These are phyloP conservation scores for Lasioglossum zephyrum DNA, from an alignment of 2,888 invertebrate genomes.

Conservation along the genomic window DNA sequence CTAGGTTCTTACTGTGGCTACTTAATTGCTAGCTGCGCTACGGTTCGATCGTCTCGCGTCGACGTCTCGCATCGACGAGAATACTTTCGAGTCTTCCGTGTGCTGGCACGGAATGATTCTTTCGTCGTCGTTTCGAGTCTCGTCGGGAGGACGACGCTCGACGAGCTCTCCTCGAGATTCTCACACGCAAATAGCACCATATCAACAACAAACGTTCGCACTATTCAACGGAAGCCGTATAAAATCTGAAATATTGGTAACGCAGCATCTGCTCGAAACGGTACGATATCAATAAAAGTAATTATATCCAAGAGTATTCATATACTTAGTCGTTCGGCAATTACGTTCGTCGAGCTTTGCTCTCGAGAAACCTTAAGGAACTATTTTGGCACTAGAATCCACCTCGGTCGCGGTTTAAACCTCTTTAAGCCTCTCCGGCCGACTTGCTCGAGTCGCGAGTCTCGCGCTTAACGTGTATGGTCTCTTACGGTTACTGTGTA, in stretches of 20 bases:
- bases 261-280: constrained; percentile 72
- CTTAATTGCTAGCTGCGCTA: constrained; percentile 49
- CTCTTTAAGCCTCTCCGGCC: constrained; percentile 43
- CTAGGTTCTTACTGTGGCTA: constrained; percentile 29
- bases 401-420: constrained; percentile 66
- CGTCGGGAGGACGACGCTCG: constrained; percentile 6
- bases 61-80: constrained; percentile 11
- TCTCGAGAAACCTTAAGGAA: constrained; percentile 74
- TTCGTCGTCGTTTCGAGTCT: constrained; percentile 15
- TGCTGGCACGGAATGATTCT: neutral
- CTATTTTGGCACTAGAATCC: constrained; percentile 81
- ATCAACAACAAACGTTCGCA: constrained; percentile 71
- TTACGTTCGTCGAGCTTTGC: constrained; percentile 64
- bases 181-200: constrained; percentile 55
- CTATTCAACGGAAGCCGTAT: constrained; percentile 80
- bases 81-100: constrained; percentile 14
- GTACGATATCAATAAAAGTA: constrained; percentile 64
- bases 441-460: constrained; percentile 39
- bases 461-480: constrained; percentile 28
- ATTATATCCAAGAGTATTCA: constrained; percentile 43
- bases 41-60: constrained; percentile 30
- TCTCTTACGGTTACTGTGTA: constrained; percentile 24
- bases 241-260: constrained; percentile 81
- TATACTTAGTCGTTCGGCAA: constrained; percentile 44
- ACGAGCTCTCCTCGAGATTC: constrained; percentile 19